Evolutionary conservation across 2,888 invertebrate species (phyloP).

Genomic region (Sturmia bella): DNA sequence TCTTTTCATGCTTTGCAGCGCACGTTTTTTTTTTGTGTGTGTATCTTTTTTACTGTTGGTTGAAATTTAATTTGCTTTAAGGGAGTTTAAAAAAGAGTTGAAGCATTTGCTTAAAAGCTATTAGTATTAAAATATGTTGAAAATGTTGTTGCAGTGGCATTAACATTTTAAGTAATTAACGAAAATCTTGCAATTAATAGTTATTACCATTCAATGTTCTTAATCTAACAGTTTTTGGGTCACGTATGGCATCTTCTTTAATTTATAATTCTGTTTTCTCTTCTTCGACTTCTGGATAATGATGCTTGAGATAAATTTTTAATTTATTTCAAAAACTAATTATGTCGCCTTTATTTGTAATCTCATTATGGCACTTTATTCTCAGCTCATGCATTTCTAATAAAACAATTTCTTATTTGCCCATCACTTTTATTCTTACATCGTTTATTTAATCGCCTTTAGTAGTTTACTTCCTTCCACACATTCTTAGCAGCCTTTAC

Average conservation of each 20-base stretch:
- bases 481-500: neutral
- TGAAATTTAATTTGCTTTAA: conserved; percentile 6
- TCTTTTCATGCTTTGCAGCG: neutral
- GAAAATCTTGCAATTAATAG: neutral
- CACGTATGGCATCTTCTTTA: neutral
- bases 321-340: conserved; percentile 3
- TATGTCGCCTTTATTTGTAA: conserved; percentile 13
- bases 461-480: neutral
- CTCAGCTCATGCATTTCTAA: conserved; percentile 19
- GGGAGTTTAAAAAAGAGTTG: neutral
- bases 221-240: too few relatives aligned
- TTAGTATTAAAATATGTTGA: conserved; percentile 2
- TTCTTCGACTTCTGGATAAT: too few relatives aligned
- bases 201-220: too few relatives aligned
- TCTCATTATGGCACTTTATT: conserved; percentile 17
- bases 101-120: conserved; percentile 5
- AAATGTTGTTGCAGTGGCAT: conserved; percentile 9
- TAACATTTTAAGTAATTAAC: neutral
- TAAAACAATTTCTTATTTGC: conserved; percentile 15
- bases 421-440: conserved; percentile 7
- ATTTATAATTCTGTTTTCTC: conserved; percentile 8
- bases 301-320: conserved; percentile 10
- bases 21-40: neutral
- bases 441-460: conserved; percentile 24
- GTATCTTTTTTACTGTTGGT: neutral